phyloP scores from a whole-genome alignment of 2,113 vertebrate species.

The Philantomba maxwellii region DNA sequence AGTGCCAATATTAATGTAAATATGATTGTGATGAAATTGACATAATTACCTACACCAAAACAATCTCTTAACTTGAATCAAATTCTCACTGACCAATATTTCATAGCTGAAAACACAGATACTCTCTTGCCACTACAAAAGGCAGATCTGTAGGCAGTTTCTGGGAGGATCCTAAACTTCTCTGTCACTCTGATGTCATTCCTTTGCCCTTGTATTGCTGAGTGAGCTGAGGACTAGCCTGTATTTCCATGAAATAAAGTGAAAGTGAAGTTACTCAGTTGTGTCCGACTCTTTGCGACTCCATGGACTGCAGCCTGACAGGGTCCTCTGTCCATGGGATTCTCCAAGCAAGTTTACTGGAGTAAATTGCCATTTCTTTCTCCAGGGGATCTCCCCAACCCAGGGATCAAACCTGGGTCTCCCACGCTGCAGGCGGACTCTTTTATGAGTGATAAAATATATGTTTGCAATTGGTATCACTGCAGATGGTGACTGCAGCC shows the following conservation, averaged over 20 bases:
- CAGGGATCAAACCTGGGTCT: neutral
- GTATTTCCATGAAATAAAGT: neutral
- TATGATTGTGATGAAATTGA: neutral
- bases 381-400: neutral
- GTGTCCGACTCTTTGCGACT: rapidly evolving
- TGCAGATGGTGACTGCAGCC: no score
- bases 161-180: neutral
- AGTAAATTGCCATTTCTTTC: neutral
- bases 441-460: neutral
- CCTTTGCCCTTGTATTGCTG: neutral
- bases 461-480: neutral
- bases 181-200: neutral
- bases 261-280: neutral
- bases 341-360: neutral
- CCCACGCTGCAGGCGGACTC: neutral
- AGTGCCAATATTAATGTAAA: neutral
- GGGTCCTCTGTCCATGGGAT: neutral
- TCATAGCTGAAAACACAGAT: neutral
- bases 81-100: neutral
- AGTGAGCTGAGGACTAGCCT: neutral
- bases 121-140: neutral
- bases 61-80: neutral
- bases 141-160: neutral
- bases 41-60: neutral
- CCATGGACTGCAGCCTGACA: neutral